Evolutionary conservation across 1,140 invertebrate genomes (phyloP).

Genomic region (Homalodisca vitripennis): DNA sequence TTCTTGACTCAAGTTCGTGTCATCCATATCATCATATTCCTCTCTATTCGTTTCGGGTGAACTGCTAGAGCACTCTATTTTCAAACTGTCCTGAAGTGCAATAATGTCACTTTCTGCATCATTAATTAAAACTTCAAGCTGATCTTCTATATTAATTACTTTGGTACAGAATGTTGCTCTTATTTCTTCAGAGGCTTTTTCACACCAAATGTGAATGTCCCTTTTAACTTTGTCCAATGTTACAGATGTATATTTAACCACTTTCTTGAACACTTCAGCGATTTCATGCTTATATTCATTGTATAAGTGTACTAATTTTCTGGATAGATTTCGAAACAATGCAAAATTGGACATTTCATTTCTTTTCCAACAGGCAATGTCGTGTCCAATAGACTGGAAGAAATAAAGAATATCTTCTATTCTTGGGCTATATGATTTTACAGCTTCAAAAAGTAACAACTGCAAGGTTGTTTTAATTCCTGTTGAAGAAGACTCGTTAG

Average conservation of each 20-base stretch:
- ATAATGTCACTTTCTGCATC: background rate
- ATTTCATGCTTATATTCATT: conserved; percentile 5
- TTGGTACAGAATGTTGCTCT: background rate
- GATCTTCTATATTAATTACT: conserved; percentile 8
- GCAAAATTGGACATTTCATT: background rate
- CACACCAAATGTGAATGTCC: too few species aligned
- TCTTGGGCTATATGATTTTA: conserved; percentile 1
- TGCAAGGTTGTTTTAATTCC: background rate
- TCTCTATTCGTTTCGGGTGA: background rate
- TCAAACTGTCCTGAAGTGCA: background rate
- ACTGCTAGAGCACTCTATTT: background rate
- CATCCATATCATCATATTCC: conserved; percentile 7
- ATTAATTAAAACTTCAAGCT: conserved; percentile 12
- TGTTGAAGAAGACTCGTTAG: background rate
- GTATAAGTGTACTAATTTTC: background rate
- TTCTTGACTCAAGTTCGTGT: background rate
- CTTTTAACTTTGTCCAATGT: background rate
- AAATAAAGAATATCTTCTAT: conserved; percentile 8
- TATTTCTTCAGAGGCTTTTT: too few species aligned
- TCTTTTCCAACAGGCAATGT: conserved; percentile 7
- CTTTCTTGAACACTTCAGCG: background rate
- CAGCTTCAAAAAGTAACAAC: background rate
- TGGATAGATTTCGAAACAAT: background rate
- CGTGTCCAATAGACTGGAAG: conserved; percentile 24
- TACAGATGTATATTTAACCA: background rate